Evolutionary conservation across 2,113 vertebrate species (phyloP), one percentile per base, ranked within the genome.

Genomic region (Martes martes): DNA sequence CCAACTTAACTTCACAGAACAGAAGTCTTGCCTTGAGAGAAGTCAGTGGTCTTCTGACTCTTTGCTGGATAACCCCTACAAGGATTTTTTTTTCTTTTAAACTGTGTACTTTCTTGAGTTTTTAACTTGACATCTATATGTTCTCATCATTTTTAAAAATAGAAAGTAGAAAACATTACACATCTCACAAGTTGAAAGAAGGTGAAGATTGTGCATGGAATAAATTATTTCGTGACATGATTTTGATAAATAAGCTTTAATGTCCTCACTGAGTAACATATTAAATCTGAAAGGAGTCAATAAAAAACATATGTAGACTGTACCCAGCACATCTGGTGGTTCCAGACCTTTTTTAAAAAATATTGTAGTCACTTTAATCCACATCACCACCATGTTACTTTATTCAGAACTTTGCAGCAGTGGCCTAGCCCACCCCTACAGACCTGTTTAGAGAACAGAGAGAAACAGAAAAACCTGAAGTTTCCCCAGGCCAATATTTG

Each of bases 191-290:
- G n/a, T 86, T 81, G 78, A 91, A 76, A 59, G 74, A 47, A 80
- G 31, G 16, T 79, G 11, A 92, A 67, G 36, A 47, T 14, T 57
- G 4, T 90, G 5, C 19, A 4, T 93, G 61, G 16, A 95, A 73
- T 89, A 59, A 90, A 73, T 71, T 88, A 39, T 74, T 94, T 82
- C 3, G 61, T 94, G 59, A 39, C 33, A 26, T 86, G 59, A 90
- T 86, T 90, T 87, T 87, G 36, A 82, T 95, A 67, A 85, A 73
- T 79, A 79, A 19, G 4, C 50, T 92, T 95, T 90, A 86, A 73
- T 87, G 67, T 79, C 39, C 15, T 96, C 50, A 61, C 18, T 83
- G 28, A 96, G 33, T 73, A 78, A 31, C 21, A 36, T 39, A 52
- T 85, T 94, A 83, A 74, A 83, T 73, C 26, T 65, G 65, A 91